phyloP scores from a whole-genome alignment of 2,888 invertebrate genomes.

The Ferrisia virgata region DNA sequence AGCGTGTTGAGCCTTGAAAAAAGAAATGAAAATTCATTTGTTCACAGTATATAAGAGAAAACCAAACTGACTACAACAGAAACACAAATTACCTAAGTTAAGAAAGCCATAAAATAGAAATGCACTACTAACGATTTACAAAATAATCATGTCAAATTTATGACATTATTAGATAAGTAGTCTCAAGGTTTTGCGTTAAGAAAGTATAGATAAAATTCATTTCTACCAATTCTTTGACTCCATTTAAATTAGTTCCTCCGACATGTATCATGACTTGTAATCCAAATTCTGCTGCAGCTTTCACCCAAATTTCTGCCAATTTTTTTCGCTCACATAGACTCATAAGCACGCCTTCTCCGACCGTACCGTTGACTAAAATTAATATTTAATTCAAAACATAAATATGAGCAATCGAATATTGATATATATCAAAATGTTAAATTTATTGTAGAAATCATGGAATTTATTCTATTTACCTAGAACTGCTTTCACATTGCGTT shows the following conservation, averaged over 20 bases:
- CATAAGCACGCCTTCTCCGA: slow-evolving; percentile 71
- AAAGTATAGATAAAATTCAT: slow-evolving; percentile 1
- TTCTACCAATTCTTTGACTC: slow-evolving; percentile 66
- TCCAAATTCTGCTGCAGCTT: slow-evolving; percentile 58
- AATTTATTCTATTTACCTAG: too few relatives aligned
- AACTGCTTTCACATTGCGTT: slow-evolving; percentile 62
- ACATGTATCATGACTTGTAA: slow-evolving; percentile 69
- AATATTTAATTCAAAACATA: background rate
- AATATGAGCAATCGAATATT: background rate
- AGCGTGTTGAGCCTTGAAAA: slow-evolving; percentile 64
- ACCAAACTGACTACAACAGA: too few relatives aligned
- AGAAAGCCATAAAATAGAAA: too few relatives aligned
- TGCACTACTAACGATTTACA: too few relatives aligned
- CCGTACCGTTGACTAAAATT: slow-evolving; percentile 73
- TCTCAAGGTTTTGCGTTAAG: background rate
- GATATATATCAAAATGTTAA: too few relatives aligned
- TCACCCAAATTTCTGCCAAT: slow-evolving; percentile 64
- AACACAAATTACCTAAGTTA: background rate
- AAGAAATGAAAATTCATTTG: too few relatives aligned
- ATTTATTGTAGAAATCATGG: too few relatives aligned
- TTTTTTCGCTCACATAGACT: slow-evolving; percentile 66
- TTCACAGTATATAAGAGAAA: too few relatives aligned
- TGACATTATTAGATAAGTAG: too few relatives aligned
- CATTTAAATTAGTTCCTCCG: slow-evolving; percentile 66
- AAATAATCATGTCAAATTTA: too few relatives aligned